Evolutionary conservation across 1,140 invertebrate genomes (phyloP).

Genomic region (Cotesia vestalis): DNA sequence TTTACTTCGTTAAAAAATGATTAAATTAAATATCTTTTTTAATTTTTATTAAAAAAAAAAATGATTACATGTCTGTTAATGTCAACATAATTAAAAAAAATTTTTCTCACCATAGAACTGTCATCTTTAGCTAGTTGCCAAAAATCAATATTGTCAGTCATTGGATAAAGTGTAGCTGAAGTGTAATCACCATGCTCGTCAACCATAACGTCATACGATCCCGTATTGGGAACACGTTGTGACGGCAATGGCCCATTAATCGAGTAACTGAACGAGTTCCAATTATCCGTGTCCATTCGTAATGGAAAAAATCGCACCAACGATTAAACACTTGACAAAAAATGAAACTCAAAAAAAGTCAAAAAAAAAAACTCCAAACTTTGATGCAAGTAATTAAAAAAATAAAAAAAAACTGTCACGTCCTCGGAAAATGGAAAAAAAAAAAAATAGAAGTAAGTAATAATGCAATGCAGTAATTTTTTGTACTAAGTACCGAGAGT

Average conservation of each 20-base stretch:
- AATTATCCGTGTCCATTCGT: slow-evolving; percentile 19
- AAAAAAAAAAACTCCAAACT: background rate
- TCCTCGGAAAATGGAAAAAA: background rate
- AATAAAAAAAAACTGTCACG: background rate
- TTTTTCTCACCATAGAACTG: slow-evolving; percentile 47
- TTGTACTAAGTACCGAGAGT: background rate
- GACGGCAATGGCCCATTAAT: slow-evolving; percentile 42
- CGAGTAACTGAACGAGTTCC: slow-evolving; percentile 20
- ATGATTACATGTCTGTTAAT: background rate
- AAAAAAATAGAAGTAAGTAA: background rate
- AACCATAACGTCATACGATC: slow-evolving; percentile 49
- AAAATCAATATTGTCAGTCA: slow-evolving; percentile 35
- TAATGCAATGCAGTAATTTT: background rate
- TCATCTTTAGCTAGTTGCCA: slow-evolving; percentile 52
- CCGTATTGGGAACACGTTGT: slow-evolving; percentile 55
- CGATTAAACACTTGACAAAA: background rate
- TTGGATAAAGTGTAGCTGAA: slow-evolving; percentile 52
- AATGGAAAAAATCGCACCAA: background rate
- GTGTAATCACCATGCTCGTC: slow-evolving; percentile 55
- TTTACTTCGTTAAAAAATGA: too few relatives aligned
- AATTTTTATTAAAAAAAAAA: slow-evolving; percentile 1
- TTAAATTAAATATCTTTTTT: background rate
- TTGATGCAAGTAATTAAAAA: background rate
- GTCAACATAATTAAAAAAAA: slow-evolving; percentile 2
- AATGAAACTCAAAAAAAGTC: background rate